Evolutionary conservation across 2,888 invertebrate species (phyloP), one percentile per base, ranked within the genome.

Genomic region (Andrena chrysosceles): DNA sequence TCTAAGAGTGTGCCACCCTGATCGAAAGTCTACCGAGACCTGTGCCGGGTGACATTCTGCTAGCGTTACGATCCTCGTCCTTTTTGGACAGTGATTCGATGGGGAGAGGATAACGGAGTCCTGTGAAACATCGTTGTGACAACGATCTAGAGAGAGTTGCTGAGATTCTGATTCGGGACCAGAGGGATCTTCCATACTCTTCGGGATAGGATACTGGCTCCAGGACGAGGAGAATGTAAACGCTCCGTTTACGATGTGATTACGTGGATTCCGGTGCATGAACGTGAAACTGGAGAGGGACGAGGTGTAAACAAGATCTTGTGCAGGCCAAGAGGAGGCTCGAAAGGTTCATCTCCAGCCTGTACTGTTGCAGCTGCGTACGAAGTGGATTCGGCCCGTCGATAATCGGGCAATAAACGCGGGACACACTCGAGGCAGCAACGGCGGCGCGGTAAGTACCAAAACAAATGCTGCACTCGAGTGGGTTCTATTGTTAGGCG

Each of bases 361-460:
- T 26, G 23, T 59, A 35, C 64, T 49, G 74, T 68, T 71, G 80
- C 84, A 83, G 72, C 83, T 83, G 76, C 79, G 83, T 76, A 69
- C 71, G 23, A 29, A 35, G 10, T 64, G 56, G 23, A 31, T 62
- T 59, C 54, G 48, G 26, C 16, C n/a, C 63, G 63, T 72, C 82
- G 71, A 78, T 78, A 79, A 26, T 52, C 59, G 33, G 20, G 62
- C 67, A n/a, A 74, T 70, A 73, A 62, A 81, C 54, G 26, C 63
- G 56, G 62, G 35, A 4, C 35, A 31, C 35, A 26, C 29, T 70
- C 35, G 63, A 29, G 67, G 16, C 56, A 62, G 13, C 69, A 23
- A 35, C 70, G 42, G 26, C 73, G 60, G 54, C 59, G 42, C 64
- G 83, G 84, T 84, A 68, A 84, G 83, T 83, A 84, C 20, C 75